Evolutionary conservation across 2,797 vertebrate genomes (phyloP), one percentile per base, ranked within the genome.

Genomic region (Dicrostonyx torquatus): DNA sequence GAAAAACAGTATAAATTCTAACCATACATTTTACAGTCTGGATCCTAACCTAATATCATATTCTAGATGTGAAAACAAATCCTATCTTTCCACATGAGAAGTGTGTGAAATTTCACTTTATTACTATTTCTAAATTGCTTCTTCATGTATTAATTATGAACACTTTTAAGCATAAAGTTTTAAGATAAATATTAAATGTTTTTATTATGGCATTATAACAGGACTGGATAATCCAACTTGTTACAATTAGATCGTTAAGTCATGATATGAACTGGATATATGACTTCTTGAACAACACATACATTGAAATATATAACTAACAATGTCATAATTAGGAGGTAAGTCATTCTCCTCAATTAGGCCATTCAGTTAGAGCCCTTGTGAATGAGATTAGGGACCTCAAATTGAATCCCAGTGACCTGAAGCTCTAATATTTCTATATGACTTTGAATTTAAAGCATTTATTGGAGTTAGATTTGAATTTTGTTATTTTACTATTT

Each of bases 1-100:
- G 15, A 2, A 77, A 7, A 24, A 31, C 3, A 80, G 72, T 85
- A 20, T 29, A 45, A 40, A 48, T n/a, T 53, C 45, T 29, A 48
- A 7, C 5, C 5, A 66, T 45, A 6, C 0, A 26, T 77, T 92
- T 24, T 15, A 64, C 26, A 53, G 50, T 77, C 9, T 66, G 2
- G 1, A 86, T 84, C 14, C 34, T n/a, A 40, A 60, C 9, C 34
- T 37, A 50, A 37, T 17, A 48, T 50, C 4, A 43, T 79, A 43
- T 22, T 79, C 24, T 68, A 64, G 1, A 86, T 83, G 4, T 89
- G 4, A 29, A 73, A 4, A n/a, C 14, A 1, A 50, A 72, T 76
- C 22, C 4, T 48, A 1, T 14, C 0, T 89, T 2, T 15, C 0
- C 0, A 22, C 9, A 1, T n/a, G 31, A 40, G n/a, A 6, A 40